Conservation (phyloP, 2,888 invertebrate species). For the Psylliodes chrysocephalus region DNA sequence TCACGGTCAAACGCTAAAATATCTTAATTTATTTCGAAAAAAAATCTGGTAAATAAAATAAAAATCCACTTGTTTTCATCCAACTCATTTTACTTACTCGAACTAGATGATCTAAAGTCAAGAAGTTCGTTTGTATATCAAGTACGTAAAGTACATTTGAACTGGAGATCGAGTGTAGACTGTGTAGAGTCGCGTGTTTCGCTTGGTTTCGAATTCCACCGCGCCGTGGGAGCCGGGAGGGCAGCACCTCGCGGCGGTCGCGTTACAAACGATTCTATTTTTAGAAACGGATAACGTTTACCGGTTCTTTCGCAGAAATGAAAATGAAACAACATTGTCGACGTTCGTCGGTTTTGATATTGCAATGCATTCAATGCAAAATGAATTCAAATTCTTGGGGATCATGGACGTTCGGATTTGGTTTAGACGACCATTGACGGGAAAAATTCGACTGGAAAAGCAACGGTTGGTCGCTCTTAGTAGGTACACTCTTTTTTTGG, state of each 20-base stretch:
- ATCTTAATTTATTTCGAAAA: too few relatives aligned
- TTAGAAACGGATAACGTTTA: conserved; percentile 52
- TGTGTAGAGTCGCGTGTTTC: conserved; percentile 36
- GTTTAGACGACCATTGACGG: not conserved
- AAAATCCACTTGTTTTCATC: too few relatives aligned
- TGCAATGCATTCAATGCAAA: conserved; percentile 27
- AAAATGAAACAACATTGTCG: conserved; percentile 20
- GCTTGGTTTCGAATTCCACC: conserved; percentile 47
- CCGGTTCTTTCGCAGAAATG: conserved; percentile 50
- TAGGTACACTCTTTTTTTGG: too few relatives aligned
- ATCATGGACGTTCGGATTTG: conserved; percentile 3
- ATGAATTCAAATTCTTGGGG: conserved; percentile 14
- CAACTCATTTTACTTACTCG: too few relatives aligned
- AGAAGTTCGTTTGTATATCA: conserved; percentile 16
- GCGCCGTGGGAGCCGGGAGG: conserved; percentile 37
- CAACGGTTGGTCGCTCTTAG: too few relatives aligned
- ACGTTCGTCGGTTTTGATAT: conserved; percentile 5
- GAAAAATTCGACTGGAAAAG: too few relatives aligned
- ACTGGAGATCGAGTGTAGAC: too few relatives aligned
- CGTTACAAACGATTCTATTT: conserved; percentile 52
- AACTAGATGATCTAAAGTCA: too few relatives aligned
- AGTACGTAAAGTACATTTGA: conserved; percentile 15
- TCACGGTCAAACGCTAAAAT: too few relatives aligned
- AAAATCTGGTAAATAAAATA: too few relatives aligned
- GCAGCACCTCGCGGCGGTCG: conserved; percentile 47